These are phyloP conservation scores for Lamellibrachia satsuma DNA, from an alignment of 2,888 invertebrate genomes.

Conservation along the genomic window DNA sequence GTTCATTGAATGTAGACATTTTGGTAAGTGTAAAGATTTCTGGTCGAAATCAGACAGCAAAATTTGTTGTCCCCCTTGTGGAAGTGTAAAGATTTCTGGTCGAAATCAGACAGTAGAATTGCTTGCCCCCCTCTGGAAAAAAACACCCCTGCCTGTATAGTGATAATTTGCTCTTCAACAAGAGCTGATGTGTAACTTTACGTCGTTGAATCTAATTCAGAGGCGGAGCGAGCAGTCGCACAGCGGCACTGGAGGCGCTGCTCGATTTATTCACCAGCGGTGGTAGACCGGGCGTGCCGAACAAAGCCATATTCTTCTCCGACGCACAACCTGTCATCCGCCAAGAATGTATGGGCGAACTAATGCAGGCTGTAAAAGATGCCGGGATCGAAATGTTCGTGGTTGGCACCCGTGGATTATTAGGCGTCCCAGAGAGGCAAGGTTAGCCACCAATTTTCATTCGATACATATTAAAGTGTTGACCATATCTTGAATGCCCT, in stretches of 20 bases:
- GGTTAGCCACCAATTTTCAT: background rate
- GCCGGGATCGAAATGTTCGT: background rate
- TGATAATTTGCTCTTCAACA: background rate
- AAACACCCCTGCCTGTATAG: background rate
- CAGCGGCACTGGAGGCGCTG: background rate
- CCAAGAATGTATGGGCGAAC: background rate
- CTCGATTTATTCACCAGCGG: background rate
- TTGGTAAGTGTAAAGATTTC: too few relatives aligned
- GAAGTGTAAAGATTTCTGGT: too few relatives aligned
- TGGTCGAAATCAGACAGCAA: too few relatives aligned
- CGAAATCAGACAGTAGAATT: too few relatives aligned
- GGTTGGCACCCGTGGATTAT: background rate
- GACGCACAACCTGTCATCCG: background rate
- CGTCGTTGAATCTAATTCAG: background rate
- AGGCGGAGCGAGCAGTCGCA: background rate
- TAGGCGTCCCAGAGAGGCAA: background rate
- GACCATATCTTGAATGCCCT: too few relatives aligned
- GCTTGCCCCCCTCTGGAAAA: too few relatives aligned
- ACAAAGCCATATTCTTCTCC: background rate
- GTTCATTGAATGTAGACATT: too few relatives aligned
- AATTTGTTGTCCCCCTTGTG: too few relatives aligned
- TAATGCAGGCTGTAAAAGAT: background rate
- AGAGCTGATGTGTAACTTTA: background rate
- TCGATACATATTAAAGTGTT: background rate
- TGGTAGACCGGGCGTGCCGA: background rate